A percentile compares a stretch with the other conserved stretches of the same genome.
phyloP scores from a whole-genome alignment of 1,140 invertebrate species.

The Drosophila athabasca region DNA sequence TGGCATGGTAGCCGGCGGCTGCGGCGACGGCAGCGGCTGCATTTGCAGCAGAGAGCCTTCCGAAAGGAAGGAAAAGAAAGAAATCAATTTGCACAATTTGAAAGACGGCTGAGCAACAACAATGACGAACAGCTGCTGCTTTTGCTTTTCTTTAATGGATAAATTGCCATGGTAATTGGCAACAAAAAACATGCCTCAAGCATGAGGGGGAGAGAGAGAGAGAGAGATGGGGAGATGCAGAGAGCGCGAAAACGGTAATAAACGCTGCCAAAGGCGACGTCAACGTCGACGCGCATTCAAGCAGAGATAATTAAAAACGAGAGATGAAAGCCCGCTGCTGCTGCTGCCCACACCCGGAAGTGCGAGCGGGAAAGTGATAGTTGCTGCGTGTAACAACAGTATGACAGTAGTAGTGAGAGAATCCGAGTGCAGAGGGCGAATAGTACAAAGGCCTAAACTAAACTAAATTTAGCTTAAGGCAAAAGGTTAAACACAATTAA shows the following conservation, averaged over 20 bases:
- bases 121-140: conserved; percentile 22
- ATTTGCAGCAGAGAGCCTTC: too few relatives aligned
- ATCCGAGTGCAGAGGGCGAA: conserved; percentile 25
- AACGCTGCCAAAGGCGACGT: conserved; percentile 14
- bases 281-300: conserved; percentile 36
- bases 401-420: neutral
- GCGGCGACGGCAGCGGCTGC: too few relatives aligned
- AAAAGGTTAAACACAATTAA: too few relatives aligned
- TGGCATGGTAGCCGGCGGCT: too few relatives aligned
- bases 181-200: conserved; percentile 31
- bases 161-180: conserved; percentile 68
- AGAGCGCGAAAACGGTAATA: conserved; percentile 47
- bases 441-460: conserved; percentile 39
- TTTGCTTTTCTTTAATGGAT: conserved; percentile 52
- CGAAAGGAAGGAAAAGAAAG: conserved; percentile 3
- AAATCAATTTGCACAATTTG: conserved; percentile 34
- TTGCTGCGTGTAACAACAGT: neutral
- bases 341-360: conserved; percentile 29
- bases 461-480: conserved; percentile 14
- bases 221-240: too few relatives aligned
- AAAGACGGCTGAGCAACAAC: conserved; percentile 4
- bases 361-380: conserved; percentile 20
- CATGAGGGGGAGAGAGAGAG: conserved; percentile 15
- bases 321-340: conserved; percentile 7
- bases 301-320: conserved; percentile 64